Conservation (phyloP, 2,888 invertebrate genomes). For the Drosophila ezoana region DNA sequence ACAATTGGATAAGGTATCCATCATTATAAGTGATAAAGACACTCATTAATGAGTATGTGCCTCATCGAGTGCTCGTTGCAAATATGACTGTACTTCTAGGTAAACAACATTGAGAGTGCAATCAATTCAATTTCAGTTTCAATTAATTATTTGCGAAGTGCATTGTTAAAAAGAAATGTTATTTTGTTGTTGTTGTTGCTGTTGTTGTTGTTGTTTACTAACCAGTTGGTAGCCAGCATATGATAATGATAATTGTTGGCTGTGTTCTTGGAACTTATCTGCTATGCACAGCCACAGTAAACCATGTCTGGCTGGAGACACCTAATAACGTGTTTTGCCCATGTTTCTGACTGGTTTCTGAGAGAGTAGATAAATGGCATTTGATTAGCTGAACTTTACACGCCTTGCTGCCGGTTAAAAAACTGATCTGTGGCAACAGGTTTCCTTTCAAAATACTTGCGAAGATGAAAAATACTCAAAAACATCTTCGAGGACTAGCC, state of each 20-base stretch:
- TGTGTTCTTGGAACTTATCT: constrained; percentile 49
- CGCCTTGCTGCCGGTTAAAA: not conserved
- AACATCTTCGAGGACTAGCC: not conserved
- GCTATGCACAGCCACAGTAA: constrained; percentile 19
- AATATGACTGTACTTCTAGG: constrained; percentile 27
- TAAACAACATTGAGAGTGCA: constrained; percentile 20
- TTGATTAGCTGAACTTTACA: constrained; percentile 32
- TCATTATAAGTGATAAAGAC: constrained; percentile 8
- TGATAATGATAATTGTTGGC: constrained; percentile 32
- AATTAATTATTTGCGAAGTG: constrained; percentile 16
- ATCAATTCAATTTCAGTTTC: constrained; percentile 16
- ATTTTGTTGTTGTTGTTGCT: not conserved
- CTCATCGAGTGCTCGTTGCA: not conserved
- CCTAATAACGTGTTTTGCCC: constrained; percentile 37
- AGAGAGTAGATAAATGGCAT: constrained; percentile 20
- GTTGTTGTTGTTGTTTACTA: constrained; percentile 6
- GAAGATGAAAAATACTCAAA: constrained; percentile 12
- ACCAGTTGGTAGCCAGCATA: constrained; percentile 22
- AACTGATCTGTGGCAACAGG: constrained; percentile 29
- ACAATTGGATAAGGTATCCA: not conserved
- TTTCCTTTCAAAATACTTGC: constrained; percentile 9
- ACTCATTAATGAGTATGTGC: constrained; percentile 9
- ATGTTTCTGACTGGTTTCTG: constrained; percentile 41
- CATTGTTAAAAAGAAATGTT: constrained; percentile 7
- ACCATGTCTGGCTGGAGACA: constrained; percentile 1